phyloP scores from a whole-genome alignment of 53 echinoderm and acorn worm species.

The Arbacia lixula region DNA sequence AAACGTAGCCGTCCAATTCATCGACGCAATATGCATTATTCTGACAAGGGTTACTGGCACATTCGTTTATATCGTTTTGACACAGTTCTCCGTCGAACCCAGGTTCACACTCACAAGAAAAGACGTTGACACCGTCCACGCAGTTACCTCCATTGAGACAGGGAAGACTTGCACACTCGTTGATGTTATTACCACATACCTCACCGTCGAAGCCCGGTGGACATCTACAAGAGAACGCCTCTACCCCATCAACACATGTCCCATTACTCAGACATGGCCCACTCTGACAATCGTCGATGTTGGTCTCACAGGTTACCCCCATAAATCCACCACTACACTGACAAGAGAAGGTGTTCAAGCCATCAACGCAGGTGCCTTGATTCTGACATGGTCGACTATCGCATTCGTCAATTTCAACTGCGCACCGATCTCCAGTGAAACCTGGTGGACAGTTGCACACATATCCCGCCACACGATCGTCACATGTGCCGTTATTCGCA shows the following conservation, averaged over 20 bases:
- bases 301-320: conserved; percentile 4
- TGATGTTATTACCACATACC: conserved; percentile 36
- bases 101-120: conserved; percentile 48
- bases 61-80: conserved; percentile 41
- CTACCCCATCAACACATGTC: conserved; percentile 27
- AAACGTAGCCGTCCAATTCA: conserved; percentile 10
- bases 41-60: conserved; percentile 30
- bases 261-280: conserved; percentile 30
- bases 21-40: conserved; percentile 35
- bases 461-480: conserved; percentile 22
- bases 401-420: conserved; percentile 27
- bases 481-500: conserved; percentile 28
- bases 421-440: conserved; percentile 16
- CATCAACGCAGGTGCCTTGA: conserved; percentile 25
- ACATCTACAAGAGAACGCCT: conserved; percentile 24
- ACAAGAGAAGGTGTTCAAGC: conserved; percentile 9
- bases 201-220: conserved; percentile 22
- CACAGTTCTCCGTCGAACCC: conserved; percentile 35
- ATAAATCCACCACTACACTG: neutral
- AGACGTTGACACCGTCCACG: conserved; percentile 30
- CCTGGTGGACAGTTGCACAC: conserved; percentile 23
- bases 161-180: conserved; percentile 47
- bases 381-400: conserved; percentile 33
- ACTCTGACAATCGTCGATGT: conserved; percentile 26
- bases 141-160: conserved; percentile 37